Percentiles rank a stretch among this genome's conserved stretches.
Evolutionary conservation across 2,113 vertebrate species (phyloP).

Genomic region (Fregata magnificens): DNA sequence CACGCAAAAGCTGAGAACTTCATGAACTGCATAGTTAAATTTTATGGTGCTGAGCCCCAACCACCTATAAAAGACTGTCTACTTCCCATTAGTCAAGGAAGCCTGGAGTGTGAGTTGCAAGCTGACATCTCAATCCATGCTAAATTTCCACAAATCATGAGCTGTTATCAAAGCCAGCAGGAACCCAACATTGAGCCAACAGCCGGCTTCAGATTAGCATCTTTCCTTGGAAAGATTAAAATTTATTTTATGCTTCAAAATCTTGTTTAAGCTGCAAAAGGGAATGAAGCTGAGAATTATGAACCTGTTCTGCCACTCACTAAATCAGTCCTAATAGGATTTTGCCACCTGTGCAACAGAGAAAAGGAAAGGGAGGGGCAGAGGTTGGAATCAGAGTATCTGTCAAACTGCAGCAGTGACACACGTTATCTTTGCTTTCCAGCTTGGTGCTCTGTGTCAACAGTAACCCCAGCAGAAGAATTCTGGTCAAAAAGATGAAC

Average conservation of each 20-base stretch:
- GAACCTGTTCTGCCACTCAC: neutral
- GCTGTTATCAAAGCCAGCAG: slow-evolving; percentile 53
- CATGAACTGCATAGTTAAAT: neutral
- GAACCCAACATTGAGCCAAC: neutral
- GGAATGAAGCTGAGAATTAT: slow-evolving; percentile 2
- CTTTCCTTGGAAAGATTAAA: slow-evolving; percentile 39
- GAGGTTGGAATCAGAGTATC: neutral
- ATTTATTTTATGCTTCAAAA: slow-evolving; percentile 50
- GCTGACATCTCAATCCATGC: slow-evolving; percentile 19
- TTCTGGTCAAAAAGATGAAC: neutral
- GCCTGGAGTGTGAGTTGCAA: neutral
- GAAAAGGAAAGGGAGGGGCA: neutral
- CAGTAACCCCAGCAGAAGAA: neutral
- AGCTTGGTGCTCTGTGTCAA: slow-evolving; percentile 1
- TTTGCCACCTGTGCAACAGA: neutral
- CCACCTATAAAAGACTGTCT: neutral
- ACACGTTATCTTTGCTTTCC: slow-evolving; percentile 24
- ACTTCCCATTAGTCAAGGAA: slow-evolving; percentile 16
- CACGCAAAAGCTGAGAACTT: neutral
- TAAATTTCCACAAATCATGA: slow-evolving; percentile 32
- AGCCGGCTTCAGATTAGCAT: slow-evolving; percentile 35
- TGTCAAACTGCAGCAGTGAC: neutral
- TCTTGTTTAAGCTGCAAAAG: slow-evolving; percentile 29
- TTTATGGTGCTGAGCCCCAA: neutral
- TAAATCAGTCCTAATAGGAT: slow-evolving; percentile 27